These are phyloP conservation scores for Xenentodon cancila DNA, from an alignment of 2,797 vertebrate genomes.

Conservation along the genomic window DNA sequence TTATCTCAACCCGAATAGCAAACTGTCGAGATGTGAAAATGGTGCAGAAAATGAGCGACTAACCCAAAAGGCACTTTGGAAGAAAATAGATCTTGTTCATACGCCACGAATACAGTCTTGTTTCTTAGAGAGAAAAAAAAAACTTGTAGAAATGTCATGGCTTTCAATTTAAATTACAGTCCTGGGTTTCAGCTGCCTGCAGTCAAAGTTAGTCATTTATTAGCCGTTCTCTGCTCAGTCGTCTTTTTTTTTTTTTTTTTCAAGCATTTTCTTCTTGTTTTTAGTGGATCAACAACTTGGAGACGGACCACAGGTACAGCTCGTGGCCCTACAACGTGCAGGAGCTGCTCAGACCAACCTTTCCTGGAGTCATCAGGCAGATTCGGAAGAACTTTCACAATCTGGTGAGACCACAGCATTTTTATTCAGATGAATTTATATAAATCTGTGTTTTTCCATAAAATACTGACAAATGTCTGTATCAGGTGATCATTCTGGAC, in stretches of 20 bases:
- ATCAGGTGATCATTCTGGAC: slow-evolving; percentile 93
- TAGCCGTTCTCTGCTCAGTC: background rate
- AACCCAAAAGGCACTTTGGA: too few species aligned
- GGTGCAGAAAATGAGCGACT: too few species aligned
- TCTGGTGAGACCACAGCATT: slow-evolving; percentile 81
- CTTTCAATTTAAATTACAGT: background rate
- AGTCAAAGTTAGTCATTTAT: slow-evolving; percentile 16
- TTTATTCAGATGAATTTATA: slow-evolving; percentile 11
- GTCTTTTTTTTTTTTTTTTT: background rate
- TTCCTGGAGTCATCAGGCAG: slow-evolving; percentile 97
- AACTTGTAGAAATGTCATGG: slow-evolving; percentile 3
- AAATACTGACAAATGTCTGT: slow-evolving; percentile 5
- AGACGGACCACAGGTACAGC: slow-evolving; percentile 90
- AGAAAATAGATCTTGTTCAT: too few species aligned
- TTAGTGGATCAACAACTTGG: slow-evolving; percentile 98
- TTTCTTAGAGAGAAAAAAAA: background rate
- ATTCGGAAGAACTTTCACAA: slow-evolving; percentile 98
- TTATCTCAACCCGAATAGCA: background rate
- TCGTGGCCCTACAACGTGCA: slow-evolving; percentile 95
- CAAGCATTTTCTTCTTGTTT: slow-evolving; percentile 21
- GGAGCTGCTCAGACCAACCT: slow-evolving; percentile 94
- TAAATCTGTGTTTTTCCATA: background rate
- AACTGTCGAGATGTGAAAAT: too few species aligned
- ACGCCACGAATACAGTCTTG: too few species aligned
- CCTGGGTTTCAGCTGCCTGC: background rate